Evolutionary conservation across 2,888 invertebrate genomes (phyloP), one percentile per base, ranked within the genome.

Genomic region (Mechanitis messenoides): DNA sequence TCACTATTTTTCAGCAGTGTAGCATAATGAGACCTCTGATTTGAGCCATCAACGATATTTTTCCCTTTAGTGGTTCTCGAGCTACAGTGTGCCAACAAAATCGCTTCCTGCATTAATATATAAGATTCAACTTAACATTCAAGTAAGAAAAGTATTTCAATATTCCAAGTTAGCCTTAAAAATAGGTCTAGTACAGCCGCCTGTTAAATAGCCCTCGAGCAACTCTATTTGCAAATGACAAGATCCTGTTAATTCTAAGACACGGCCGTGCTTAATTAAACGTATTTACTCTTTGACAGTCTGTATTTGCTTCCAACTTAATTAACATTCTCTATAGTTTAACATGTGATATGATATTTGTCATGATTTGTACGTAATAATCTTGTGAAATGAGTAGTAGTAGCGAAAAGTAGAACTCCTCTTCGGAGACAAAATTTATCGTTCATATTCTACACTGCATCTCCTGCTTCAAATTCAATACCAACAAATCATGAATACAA

Each of bases 241-340:
- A 76, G 79, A 80, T 72, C 75, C 74, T 68, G 78, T 78, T 81
- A 79, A 81, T 78, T 77, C 77, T 75, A 77, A 81, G 79, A 79
- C 80, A 78, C 77, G 76, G 76, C 76, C 76, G 71, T 74, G 79
- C 76, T 85, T 87, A 85, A 88, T 87, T 87, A 85, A 87, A 86
- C 84, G 83, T 84, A 83, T 84, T 86, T 82, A 79, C 80, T 74
- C 76, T 83, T 84, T 82, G 80, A 81, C 83, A 78, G 78, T 74
- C 77, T 82, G 76, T 85, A 80, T 85, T 87, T 85, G 77, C 83
- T 74, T 66, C 72, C 73, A 73, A 77, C 77, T 85, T 87, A 85
- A 87, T 87, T 87, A 85, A 83, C 79, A 83, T 81, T 74, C 79
- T 74, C 73, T 71, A 72, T 69, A 69, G 50, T 42, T 67, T 66